These are phyloP conservation scores for Fissipunctia ypsillon DNA, from an alignment of 2,888 invertebrate species.

Conservation along the genomic window DNA sequence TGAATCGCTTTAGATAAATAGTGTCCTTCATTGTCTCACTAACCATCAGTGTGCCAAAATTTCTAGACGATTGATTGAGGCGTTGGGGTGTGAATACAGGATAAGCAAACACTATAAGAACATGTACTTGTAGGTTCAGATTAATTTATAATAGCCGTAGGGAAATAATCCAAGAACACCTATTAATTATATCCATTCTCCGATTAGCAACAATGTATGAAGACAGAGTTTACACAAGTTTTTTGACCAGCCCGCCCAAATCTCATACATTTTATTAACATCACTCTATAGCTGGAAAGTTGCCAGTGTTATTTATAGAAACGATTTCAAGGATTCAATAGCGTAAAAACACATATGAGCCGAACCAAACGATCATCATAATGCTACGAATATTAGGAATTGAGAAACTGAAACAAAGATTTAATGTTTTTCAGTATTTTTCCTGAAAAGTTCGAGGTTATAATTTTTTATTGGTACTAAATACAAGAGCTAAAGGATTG, in stretches of 20 bases:
- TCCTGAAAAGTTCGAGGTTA: neutral
- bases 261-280: conserved; percentile 77
- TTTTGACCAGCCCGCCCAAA: conserved; percentile 72
- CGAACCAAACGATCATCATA: conserved; percentile 56
- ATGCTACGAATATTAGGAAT: conserved; percentile 39
- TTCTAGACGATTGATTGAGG: conserved; percentile 37
- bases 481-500: too few species aligned
- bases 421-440: conserved; percentile 1
- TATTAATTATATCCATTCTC: neutral
- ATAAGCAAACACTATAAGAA: conserved; percentile 30
- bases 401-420: conserved; percentile 12
- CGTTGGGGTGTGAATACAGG: conserved; percentile 30
- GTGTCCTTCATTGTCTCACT: conserved; percentile 3
- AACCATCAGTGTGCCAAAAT: conserved; percentile 24
- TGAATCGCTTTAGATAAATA: neutral
- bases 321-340: conserved; percentile 76
- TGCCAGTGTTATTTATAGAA: conserved; percentile 76
- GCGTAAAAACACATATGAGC: conserved; percentile 69
- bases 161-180: neutral
- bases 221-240: conserved; percentile 64
- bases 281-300: conserved; percentile 70
- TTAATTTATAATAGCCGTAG: too few species aligned
- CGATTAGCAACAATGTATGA: conserved; percentile 24
- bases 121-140: neutral
- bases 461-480: neutral